Percentiles rank a stretch among this genome's conserved stretches.
Evolutionary conservation across 2,113 vertebrate species (phyloP).

Genomic region (Gambusia affinis): DNA sequence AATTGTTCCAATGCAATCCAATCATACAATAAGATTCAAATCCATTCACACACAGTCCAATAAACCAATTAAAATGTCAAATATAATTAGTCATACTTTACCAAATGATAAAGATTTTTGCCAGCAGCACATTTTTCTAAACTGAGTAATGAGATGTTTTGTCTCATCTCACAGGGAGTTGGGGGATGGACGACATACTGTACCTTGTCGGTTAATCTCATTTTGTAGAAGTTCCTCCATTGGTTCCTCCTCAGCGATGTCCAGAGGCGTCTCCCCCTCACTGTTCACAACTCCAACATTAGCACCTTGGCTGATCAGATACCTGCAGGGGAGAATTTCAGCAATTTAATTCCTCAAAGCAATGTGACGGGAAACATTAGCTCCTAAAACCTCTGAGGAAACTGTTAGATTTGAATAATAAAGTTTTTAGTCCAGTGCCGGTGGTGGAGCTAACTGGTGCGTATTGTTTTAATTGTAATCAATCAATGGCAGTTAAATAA

Average conservation of each 20-base stretch:
- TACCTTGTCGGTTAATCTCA: constrained; percentile 98
- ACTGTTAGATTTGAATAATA: not conserved
- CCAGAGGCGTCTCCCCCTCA: constrained; percentile 97
- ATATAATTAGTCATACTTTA: too few relatives aligned
- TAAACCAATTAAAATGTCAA: too few relatives aligned
- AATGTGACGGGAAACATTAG: not conserved
- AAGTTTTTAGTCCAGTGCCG: constrained; percentile 20
- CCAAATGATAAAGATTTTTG: too few relatives aligned
- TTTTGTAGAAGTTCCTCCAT: constrained; percentile 99
- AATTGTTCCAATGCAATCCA: too few relatives aligned
- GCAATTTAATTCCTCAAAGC: not conserved
- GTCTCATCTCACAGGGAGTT: not conserved
- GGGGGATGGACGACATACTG: not conserved
- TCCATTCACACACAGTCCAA: too few relatives aligned
- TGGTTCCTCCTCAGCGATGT: constrained; percentile 97
- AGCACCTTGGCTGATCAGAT: constrained; percentile 95
- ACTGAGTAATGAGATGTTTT: not conserved
- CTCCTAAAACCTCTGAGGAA: constrained; percentile 36
- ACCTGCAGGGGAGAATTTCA: constrained; percentile 75
- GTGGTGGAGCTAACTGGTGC: not conserved
- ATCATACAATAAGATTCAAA: too few relatives aligned
- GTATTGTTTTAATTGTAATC: not conserved
- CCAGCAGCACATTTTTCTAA: not conserved
- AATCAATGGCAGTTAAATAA: not conserved
- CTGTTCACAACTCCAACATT: constrained; percentile 97